A percentile compares a stretch with the other conserved stretches of the same genome.
Evolutionary conservation across 1,140 invertebrate genomes (phyloP).

Genomic region (Heterodera carotae): DNA sequence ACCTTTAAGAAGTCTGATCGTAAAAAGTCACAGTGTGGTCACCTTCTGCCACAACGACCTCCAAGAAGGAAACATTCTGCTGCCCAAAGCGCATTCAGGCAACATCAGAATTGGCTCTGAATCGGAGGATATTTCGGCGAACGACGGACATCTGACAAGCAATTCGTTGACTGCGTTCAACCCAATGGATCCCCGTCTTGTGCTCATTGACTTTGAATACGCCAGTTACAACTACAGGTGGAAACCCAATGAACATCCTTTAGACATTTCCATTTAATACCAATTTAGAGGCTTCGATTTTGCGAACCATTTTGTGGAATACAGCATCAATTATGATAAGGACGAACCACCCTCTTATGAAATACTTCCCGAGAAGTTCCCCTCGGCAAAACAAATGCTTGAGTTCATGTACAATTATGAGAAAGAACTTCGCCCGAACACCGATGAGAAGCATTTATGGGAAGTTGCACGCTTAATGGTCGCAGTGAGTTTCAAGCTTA

Average conservation of each 20-base stretch:
- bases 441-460: conserved; percentile 38
- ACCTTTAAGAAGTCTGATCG: conserved; percentile 41
- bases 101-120: conserved; percentile 61
- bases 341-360: conserved; percentile 59
- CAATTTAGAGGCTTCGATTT: conserved; percentile 63
- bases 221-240: conserved; percentile 65
- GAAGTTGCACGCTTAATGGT: conserved; percentile 51
- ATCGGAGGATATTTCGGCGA: conserved; percentile 47
- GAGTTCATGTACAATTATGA: conserved; percentile 64
- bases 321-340: conserved; percentile 62
- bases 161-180: conserved; percentile 62
- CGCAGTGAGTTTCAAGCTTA: conserved; percentile 31
- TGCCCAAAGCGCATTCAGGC: conserved; percentile 64
- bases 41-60: conserved; percentile 97
- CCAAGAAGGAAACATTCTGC: conserved; percentile 76
- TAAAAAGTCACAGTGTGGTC: conserved; percentile 71
- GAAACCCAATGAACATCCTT: no score
- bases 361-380: conserved; percentile 59
- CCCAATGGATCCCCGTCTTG: conserved; percentile 60
- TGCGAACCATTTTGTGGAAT: conserved; percentile 65
- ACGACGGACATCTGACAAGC: conserved; percentile 8
- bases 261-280: conserved; percentile 14
- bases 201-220: conserved; percentile 64
- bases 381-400: conserved; percentile 57
- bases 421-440: conserved; percentile 48